Evolutionary conservation across 2,113 vertebrate genomes (phyloP), one percentile per base, ranked within the genome.

Genomic region (Oenanthe oenanthe): DNA sequence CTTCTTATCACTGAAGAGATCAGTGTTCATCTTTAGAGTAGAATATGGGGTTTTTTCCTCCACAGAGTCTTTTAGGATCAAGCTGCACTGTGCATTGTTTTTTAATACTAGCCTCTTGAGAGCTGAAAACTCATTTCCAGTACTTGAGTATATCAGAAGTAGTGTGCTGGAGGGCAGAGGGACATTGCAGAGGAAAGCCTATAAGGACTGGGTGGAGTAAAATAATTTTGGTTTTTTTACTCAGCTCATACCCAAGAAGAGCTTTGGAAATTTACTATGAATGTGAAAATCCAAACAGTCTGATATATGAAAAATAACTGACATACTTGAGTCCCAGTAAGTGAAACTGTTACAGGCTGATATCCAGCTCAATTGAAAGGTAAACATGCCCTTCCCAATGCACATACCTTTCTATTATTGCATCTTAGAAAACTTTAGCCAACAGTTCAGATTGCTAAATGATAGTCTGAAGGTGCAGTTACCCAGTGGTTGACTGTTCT

Each of bases 381-480:
- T 83, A 97, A 97, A 94, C 63, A 56, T 31, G 56, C 85, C 92
- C 60, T 95, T 96, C 89, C 87, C 71, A 83, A n/a, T 66, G 26
- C 26, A 42, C 81, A 66, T 94, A 67, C 74, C 85, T 95, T 94
- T 92, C 57, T 93, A 53, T 92, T 95, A 89, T 57, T 92, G 63
- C 29, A 65, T 61, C 54, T 77, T 91, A 93, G 81, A 82, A 95
- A 94, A 93, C n/a, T 91, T 94, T 75, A 96, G 77, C 94, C 26
- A 74, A 36, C 22, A 58, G 34, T 66, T 89, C 6, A 82, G 70
- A 24, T 88, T 95, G 56, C 54, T 92, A 22, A 76, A 79, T 83
- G 29, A 7, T 70, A 70, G 45, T 82, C 58, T 93, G 74, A 74
- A 88, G n/a, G 26, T 92, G 54, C 50, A 50, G 6, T 95, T 96